Conservation (phyloP, 2,113 vertebrate genomes). For the Gopherus flavomarginatus region DNA sequence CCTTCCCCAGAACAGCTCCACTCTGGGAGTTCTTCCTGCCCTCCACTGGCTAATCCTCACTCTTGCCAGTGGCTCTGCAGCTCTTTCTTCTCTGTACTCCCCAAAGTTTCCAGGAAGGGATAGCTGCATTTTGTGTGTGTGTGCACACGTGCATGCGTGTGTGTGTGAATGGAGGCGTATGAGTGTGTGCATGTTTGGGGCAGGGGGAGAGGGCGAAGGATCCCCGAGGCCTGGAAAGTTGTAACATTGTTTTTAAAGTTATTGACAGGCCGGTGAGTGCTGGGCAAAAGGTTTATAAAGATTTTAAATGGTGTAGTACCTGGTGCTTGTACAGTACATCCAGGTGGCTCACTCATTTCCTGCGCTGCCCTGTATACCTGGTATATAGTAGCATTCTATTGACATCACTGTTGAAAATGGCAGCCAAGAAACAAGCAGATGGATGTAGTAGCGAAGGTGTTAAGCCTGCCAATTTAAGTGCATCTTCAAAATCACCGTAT, state of each 20-base stretch:
- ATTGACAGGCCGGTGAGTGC: neutral
- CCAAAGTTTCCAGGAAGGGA: neutral
- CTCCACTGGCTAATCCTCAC: neutral
- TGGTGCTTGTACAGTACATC: neutral
- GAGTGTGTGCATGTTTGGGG: too few relatives aligned
- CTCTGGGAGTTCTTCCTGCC: neutral
- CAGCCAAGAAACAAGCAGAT: neutral
- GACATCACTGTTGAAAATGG: neutral
- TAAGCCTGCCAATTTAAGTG: neutral
- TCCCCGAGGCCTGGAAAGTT: neutral
- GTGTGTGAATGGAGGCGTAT: neutral
- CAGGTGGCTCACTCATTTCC: neutral
- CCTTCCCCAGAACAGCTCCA: neutral
- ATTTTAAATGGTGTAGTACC: neutral
- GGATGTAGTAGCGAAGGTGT: neutral
- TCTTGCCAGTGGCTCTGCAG: neutral
- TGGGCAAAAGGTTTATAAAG: neutral
- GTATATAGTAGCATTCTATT: neutral
- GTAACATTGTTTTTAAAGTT: neutral
- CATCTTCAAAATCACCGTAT: fast-evolving
- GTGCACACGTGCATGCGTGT: neutral
- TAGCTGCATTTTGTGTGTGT: neutral
- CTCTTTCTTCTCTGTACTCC: neutral
- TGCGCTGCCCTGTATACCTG: neutral
- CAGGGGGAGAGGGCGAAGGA: neutral